phyloP scores from a whole-genome alignment of 2,797 vertebrate genomes.

The Phalloptychus januarius region DNA sequence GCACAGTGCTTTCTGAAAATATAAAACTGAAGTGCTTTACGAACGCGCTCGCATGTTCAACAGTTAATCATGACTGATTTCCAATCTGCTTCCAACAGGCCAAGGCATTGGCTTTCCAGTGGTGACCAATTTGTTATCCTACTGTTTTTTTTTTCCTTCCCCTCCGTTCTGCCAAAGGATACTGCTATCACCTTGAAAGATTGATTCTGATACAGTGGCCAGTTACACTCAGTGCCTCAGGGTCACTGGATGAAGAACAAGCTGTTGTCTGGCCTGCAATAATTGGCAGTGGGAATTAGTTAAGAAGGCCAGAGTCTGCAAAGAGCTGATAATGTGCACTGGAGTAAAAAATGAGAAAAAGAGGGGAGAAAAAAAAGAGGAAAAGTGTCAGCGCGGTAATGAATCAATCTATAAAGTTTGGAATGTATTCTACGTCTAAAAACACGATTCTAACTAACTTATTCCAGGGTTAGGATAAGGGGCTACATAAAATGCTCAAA shows the following conservation, averaged over 20 bases:
- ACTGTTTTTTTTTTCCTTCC: neutral
- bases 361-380: neutral
- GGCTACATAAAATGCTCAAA: neutral
- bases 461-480: neutral
- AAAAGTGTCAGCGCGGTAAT: neutral
- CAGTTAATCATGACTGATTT: neutral
- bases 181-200: constrained; percentile 34
- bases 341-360: neutral
- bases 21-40: neutral
- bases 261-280: constrained; percentile 45
- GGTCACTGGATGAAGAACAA: constrained; percentile 57
- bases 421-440: neutral
- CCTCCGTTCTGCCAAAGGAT: neutral
- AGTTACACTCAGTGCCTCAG: constrained; percentile 42
- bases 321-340: constrained; percentile 1
- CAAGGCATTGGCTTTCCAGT: neutral
- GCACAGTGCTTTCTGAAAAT: neutral
- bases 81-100: neutral
- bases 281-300: constrained; percentile 34
- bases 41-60: no score
- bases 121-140: neutral
- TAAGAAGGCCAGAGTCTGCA: constrained; percentile 39
- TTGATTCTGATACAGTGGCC: constrained; percentile 55
- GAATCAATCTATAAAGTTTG: neutral
- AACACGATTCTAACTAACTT: neutral